phyloP scores from a whole-genome alignment of 2,113 vertebrate species.

The Ondatra zibethicus region DNA sequence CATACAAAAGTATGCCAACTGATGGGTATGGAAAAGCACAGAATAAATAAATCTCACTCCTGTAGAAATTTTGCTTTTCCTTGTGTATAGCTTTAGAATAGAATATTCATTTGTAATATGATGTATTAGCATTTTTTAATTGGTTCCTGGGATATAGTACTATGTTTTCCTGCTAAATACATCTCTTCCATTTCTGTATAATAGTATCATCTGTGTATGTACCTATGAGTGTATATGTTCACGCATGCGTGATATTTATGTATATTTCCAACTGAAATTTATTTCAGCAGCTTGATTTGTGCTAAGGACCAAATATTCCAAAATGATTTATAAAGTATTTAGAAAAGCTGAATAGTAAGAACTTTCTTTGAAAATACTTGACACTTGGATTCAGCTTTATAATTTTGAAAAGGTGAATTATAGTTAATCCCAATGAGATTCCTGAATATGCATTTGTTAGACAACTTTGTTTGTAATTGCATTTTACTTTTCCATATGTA shows the following conservation, averaged over 20 bases:
- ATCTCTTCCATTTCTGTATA: background rate
- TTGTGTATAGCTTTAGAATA: background rate
- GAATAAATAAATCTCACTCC: background rate
- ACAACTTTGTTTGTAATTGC: background rate
- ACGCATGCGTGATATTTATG: background rate
- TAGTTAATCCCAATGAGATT: background rate
- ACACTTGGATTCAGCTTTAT: background rate
- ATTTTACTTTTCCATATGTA: slow-evolving; percentile 12
- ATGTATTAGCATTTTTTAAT: slow-evolving; percentile 1
- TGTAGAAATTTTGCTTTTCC: background rate
- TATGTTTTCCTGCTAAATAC: background rate
- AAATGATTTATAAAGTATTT: slow-evolving; percentile 24
- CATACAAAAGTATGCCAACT: background rate
- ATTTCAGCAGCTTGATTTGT: background rate
- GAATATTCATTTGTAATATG: background rate
- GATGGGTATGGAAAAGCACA: background rate
- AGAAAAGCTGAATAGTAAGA: background rate
- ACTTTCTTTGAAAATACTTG: background rate
- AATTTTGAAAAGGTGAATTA: background rate
- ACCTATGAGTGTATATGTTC: too few relatives aligned
- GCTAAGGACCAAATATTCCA: background rate
- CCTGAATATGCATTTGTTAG: background rate
- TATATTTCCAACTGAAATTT: background rate
- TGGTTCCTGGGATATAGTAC: background rate
- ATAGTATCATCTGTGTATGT: background rate